Percentiles rank a stretch among this genome's conserved stretches.
These are phyloP conservation scores for Arnoldichthys spilopterus DNA, from an alignment of 2,797 vertebrate species.

Conservation along the genomic window DNA sequence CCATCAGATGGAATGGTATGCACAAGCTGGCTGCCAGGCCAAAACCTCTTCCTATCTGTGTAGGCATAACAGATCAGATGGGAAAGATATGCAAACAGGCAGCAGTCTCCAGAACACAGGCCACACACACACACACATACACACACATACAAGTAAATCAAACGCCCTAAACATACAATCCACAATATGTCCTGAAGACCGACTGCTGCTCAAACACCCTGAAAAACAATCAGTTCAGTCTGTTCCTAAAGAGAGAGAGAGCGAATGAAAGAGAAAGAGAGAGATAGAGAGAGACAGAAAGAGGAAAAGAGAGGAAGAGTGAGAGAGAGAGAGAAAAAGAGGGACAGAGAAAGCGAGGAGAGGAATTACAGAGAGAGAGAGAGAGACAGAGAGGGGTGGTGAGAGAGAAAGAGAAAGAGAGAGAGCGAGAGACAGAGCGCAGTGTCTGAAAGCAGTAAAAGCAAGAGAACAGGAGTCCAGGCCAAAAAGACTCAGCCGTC, in stretches of 20 bases:
- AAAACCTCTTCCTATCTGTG: conserved; percentile 62
- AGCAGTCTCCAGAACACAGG: conserved; percentile 34
- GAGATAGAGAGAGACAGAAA: no score
- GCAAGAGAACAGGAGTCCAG: conserved; percentile 76
- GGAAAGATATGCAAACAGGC: conserved; percentile 57
- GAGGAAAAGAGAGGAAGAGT: no score
- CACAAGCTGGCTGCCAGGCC: conserved; percentile 67
- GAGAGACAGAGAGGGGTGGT: not conserved
- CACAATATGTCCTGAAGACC: conserved; percentile 23
- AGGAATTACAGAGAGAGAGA: not conserved
- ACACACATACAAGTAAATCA: conserved; percentile 43
- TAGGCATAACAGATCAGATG: conserved; percentile 80
- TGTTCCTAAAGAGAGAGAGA: no score
- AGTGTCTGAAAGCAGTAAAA: conserved; percentile 61
- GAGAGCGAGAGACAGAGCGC: conserved; percentile 25
- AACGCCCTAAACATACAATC: conserved; percentile 43
- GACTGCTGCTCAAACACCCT: conserved; percentile 1
- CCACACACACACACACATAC: conserved; percentile 43
- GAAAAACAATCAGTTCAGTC: conserved; percentile 4
- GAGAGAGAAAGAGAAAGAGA: conserved; percentile 12
- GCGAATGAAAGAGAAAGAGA: conserved; percentile 22
- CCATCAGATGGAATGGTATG: conserved; percentile 69
- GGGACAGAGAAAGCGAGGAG: no score
- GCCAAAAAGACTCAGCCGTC: conserved; percentile 61
- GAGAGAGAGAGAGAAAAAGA: no score